phyloP scores from a whole-genome alignment of 2,797 vertebrate genomes.

The Ara ararauna region DNA sequence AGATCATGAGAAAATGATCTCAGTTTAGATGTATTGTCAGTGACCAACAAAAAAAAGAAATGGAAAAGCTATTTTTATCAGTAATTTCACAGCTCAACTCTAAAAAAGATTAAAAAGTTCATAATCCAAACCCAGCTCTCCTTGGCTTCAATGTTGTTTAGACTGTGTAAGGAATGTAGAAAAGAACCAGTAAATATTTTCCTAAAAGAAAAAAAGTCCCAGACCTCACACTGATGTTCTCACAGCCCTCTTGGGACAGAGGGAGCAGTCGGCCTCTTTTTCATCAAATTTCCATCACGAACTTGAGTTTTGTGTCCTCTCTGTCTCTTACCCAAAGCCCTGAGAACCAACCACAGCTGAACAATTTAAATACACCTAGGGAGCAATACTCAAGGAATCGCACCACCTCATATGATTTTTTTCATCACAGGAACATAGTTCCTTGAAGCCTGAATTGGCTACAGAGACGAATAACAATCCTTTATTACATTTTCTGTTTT shows the following conservation, averaged over 20 bases:
- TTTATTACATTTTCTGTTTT: background rate
- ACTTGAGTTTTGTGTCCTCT: background rate
- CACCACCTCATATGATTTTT: background rate
- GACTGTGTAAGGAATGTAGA: slow-evolving; percentile 38
- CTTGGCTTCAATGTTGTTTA: slow-evolving; percentile 48
- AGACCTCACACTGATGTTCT: slow-evolving; percentile 11
- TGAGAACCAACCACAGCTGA: background rate
- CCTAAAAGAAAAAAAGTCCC: background rate
- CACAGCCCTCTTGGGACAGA: background rate
- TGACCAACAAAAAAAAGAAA: background rate
- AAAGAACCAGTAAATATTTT: slow-evolving; percentile 59
- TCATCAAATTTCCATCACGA: slow-evolving; percentile 30
- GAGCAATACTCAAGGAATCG: background rate
- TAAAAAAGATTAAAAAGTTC: background rate
- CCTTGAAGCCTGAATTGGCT: background rate
- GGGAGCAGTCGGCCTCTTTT: background rate
- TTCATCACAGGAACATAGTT: background rate
- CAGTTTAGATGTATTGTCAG: background rate
- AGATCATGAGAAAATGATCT: background rate
- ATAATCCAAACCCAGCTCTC: background rate
- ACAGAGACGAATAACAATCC: background rate
- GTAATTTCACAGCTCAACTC: background rate
- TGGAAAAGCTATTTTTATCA: background rate
- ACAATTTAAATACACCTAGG: background rate
- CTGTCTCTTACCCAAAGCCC: background rate